These are phyloP conservation scores for Microtus obscurus DNA, from an alignment of 2,797 vertebrate species.

Conservation along the genomic window DNA sequence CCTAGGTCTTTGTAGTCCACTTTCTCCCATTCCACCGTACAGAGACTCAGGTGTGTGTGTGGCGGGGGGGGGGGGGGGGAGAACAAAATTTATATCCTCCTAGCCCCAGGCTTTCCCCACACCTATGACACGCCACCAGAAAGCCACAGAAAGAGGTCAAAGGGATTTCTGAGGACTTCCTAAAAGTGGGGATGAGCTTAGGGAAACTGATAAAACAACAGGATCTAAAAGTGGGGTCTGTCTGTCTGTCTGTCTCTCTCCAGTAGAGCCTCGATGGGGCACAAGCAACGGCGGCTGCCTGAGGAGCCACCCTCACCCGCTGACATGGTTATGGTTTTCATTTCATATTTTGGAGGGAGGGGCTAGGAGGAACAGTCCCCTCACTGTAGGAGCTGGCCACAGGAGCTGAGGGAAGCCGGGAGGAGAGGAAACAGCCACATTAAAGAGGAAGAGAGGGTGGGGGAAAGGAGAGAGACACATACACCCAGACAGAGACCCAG, in stretches of 20 bases:
- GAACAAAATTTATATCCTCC: neutral
- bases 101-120: neutral
- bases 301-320: conserved; percentile 68
- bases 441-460: conserved; percentile 83
- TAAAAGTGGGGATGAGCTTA: conserved; percentile 2
- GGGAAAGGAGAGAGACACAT: conserved; percentile 80
- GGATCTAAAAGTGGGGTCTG: neutral
- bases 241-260: neutral
- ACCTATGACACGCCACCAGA: conserved; percentile 37
- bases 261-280: conserved; percentile 38
- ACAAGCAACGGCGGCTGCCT: conserved; percentile 44
- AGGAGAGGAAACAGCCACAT: conserved; percentile 83
- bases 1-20: neutral
- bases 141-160: conserved; percentile 64
- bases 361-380: conserved; percentile 83
- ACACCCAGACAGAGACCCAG: conserved; percentile 79
- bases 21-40: conserved; percentile 3
- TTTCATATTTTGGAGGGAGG: conserved; percentile 88
- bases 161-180: conserved; percentile 72
- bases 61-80: neutral
- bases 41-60: neutral
- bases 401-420: conserved; percentile 77
- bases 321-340: conserved; percentile 88
- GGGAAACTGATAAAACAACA: conserved; percentile 8
- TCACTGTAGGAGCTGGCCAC: conserved; percentile 82